These are phyloP conservation scores for Aplodontia rufa DNA, from an alignment of 2,113 vertebrate genomes.

Conservation along the genomic window DNA sequence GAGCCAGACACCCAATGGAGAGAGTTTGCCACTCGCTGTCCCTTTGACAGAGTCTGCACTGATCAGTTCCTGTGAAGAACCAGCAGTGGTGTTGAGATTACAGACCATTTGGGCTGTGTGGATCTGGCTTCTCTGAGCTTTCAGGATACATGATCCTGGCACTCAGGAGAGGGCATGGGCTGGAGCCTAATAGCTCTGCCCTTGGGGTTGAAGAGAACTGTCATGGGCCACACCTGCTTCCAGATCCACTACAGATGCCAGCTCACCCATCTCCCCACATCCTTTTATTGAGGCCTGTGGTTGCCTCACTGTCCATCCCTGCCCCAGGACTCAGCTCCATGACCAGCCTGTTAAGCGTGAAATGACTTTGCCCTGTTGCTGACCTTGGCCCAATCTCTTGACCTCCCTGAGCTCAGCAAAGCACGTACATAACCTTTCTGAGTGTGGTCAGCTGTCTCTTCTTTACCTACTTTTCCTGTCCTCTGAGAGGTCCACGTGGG, in stretches of 20 bases:
- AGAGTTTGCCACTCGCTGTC: neutral
- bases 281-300: neutral
- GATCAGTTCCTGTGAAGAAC: no score
- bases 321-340: neutral
- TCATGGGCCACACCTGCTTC: neutral
- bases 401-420: neutral
- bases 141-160: neutral
- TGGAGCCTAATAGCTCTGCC: neutral
- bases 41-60: neutral
- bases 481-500: neutral
- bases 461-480: neutral
- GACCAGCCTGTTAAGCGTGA: neutral
- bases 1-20: neutral
- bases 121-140: neutral
- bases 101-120: neutral
- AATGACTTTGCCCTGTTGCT: neutral
- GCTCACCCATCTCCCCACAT: neutral
- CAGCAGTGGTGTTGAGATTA: neutral
- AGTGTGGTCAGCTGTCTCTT: neutral
- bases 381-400: neutral
- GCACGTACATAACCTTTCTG: neutral
- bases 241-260: neutral
- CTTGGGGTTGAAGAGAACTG: neutral
- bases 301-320: neutral
- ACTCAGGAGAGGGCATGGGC: neutral